These are phyloP conservation scores for Atta cephalotes DNA, from an alignment of 1,140 invertebrate species.

Conservation along the genomic window DNA sequence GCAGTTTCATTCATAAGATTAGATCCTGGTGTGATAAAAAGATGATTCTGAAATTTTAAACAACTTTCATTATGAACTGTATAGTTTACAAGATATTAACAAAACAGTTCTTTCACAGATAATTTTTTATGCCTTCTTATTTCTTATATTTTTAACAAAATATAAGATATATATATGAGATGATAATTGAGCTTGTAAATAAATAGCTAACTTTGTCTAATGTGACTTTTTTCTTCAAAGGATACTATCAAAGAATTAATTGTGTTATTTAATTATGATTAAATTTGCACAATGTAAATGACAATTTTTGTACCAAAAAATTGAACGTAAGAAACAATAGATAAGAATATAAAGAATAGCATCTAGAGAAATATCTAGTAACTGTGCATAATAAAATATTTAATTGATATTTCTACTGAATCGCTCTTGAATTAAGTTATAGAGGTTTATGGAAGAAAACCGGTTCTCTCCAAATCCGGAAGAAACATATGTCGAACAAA, in stretches of 20 bases:
- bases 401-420: constrained; percentile 28
- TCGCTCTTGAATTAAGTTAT: constrained; percentile 32
- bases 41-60: background rate
- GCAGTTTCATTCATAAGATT: background rate
- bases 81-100: background rate
- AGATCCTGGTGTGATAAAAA: background rate
- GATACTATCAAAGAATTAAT: background rate
- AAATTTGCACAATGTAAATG: background rate
- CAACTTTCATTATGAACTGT: background rate
- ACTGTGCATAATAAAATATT: constrained; percentile 7
- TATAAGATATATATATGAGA: background rate
- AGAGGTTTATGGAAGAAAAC: constrained; percentile 48
- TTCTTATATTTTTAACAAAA: background rate
- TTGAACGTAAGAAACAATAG: background rate
- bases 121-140: background rate
- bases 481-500: constrained; percentile 62
- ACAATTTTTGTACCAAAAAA: background rate
- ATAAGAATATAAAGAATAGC: background rate
- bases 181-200: background rate
- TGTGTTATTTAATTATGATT: background rate
- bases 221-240: background rate
- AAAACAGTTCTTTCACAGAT: background rate
- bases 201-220: background rate
- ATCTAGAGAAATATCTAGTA: background rate
- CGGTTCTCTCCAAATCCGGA: constrained; percentile 59